Evolutionary conservation across 1,140 invertebrate genomes (phyloP).

Genomic region (Drosophila takahashii): DNA sequence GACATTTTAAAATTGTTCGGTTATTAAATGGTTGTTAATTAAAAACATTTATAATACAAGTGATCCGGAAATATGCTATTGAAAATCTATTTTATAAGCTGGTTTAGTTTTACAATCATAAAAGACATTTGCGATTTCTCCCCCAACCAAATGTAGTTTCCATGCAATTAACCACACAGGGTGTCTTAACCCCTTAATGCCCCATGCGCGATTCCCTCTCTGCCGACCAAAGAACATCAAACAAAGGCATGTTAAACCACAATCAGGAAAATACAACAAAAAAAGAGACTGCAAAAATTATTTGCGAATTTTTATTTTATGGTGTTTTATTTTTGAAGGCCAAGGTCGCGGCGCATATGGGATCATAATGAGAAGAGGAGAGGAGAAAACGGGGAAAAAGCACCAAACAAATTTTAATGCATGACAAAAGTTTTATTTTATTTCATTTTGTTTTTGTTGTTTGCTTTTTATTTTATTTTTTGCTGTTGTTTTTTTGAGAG

Average conservation of each 20-base stretch:
- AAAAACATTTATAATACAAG: no score
- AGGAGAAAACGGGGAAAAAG: conserved; percentile 12
- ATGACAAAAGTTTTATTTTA: conserved; percentile 31
- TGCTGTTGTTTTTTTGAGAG: conserved; percentile 18
- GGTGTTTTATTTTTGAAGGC: conserved; percentile 44
- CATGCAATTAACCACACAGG: conserved; percentile 17
- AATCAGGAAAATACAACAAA: conserved; percentile 9
- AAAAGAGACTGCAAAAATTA: conserved; percentile 37
- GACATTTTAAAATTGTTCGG: background rate
- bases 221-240: conserved; percentile 9
- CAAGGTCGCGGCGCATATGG: conserved; percentile 58
- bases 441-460: conserved; percentile 7
- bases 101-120: background rate
- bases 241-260: conserved; percentile 37
- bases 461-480: background rate
- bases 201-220: conserved; percentile 1
- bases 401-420: conserved; percentile 42
- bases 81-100: no score
- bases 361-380: conserved; percentile 41
- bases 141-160: conserved; percentile 2
- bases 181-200: background rate
- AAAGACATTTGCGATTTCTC: background rate
- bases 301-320: conserved; percentile 40
- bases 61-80: background rate
- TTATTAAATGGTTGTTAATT: no score